Base-by-base conservation (phyloP, 1,140 invertebrate species). In the Pristionchus pacificus region DNA sequence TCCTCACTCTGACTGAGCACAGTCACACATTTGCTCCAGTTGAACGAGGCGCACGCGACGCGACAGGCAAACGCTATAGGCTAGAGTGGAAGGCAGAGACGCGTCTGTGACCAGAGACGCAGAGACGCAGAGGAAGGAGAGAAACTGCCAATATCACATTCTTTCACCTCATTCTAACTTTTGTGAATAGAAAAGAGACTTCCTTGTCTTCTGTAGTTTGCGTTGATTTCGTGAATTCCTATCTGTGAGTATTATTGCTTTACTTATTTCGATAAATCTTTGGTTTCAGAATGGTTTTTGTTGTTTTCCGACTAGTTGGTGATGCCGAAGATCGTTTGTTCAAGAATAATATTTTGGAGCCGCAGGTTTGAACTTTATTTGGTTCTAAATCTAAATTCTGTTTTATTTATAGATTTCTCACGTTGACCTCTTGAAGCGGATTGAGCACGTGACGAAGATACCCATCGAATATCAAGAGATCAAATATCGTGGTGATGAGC, bases 71-170 rank as follows among this genome's bases (percentile, higher is more conserved):
- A n/a, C n/a, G n/a, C n/a, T n/a, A n/a, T n/a, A n/a, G n/a, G n/a
- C n/a, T n/a, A n/a, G n/a, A n/a, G n/a, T n/a, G n/a, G n/a, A n/a
- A n/a, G n/a, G n/a, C 67, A 57, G n/a, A 14, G 55, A 57, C 55
- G 55, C 55, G 55, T 57, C 60, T 61, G 10, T 24, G n/a, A n/a
- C n/a, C n/a, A n/a, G n/a, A n/a, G n/a, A n/a, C n/a, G 60, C 60
- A 61, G 60, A 61, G 24, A 61, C 60, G 60, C 60, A 61, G 60
- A 61, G 60, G 24, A 61, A 61, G 60, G 60, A n/a, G 60, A 61
- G 60, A 61, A 61, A 61, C 60, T 61, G 60, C 60, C 60, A 61
- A 61, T 24, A 24, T 61, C 60, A 24, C 24, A 6, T 24, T 61
- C 60, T 13, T 61, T 28, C 60, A 61, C 24, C n/a, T n/a, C n/a